These are phyloP conservation scores for Euleptes europaea DNA, from an alignment of 2,113 vertebrate genomes.

Conservation along the genomic window DNA sequence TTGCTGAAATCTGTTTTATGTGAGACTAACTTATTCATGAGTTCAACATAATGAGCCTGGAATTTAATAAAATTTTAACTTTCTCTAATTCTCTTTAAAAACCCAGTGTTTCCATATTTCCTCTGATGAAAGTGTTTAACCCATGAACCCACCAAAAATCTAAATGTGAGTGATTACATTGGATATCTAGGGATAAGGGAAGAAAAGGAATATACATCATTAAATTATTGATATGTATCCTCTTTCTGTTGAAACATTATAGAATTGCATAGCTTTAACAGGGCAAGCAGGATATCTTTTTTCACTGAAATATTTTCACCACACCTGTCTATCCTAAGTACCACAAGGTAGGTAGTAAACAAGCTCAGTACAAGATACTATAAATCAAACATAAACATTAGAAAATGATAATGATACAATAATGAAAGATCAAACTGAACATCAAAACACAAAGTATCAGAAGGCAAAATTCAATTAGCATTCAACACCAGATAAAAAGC, in stretches of 20 bases:
- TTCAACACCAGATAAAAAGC: too few species aligned
- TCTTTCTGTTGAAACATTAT: not conserved
- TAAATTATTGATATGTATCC: not conserved
- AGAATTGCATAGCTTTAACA: too few species aligned
- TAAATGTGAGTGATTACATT: not conserved
- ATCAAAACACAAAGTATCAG: too few species aligned
- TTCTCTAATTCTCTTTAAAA: constrained; percentile 13
- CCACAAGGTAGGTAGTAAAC: too few species aligned
- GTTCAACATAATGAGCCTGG: constrained; percentile 27
- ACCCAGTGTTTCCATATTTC: not conserved
- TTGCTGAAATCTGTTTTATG: constrained; percentile 23
- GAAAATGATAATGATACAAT: too few species aligned
- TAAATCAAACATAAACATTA: too few species aligned
- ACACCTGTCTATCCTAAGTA: not conserved
- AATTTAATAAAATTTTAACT: constrained; percentile 27
- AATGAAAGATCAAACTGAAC: too few species aligned
- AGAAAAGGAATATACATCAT: not conserved
- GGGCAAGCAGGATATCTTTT: not conserved
- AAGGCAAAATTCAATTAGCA: too few species aligned
- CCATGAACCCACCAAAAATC: not conserved
- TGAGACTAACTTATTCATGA: constrained; percentile 39
- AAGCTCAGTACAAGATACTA: too few species aligned
- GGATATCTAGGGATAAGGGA: not conserved
- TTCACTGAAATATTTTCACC: not conserved
- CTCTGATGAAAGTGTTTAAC: constrained; percentile 1